These are phyloP conservation scores for Heteronetta atricapilla DNA, from an alignment of 2,113 vertebrate species.

Conservation along the genomic window DNA sequence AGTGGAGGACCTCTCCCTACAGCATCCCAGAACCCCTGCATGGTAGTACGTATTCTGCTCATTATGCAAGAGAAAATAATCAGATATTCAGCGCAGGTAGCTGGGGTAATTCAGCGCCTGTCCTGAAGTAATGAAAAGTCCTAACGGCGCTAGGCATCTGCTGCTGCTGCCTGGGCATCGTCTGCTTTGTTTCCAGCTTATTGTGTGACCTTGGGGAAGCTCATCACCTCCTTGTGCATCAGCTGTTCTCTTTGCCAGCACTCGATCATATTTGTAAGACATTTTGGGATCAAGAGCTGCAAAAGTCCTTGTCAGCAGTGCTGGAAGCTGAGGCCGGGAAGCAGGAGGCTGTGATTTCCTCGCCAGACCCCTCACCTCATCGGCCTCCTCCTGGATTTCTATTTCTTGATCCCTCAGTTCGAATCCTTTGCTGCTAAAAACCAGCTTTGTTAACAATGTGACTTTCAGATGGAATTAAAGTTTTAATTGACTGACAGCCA, in stretches of 20 bases:
- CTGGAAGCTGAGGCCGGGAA: neutral
- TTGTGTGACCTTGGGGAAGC: neutral
- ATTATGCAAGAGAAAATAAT: neutral
- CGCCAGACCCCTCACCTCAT: neutral
- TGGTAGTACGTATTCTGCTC: fast-evolving
- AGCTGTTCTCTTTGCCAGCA: neutral
- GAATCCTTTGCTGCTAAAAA: neutral
- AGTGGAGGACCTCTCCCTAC: neutral
- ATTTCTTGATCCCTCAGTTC: neutral
- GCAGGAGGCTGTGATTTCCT: neutral
- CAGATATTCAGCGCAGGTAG: fast-evolving
- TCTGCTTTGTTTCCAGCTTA: neutral
- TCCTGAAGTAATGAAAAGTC: neutral
- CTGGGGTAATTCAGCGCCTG: neutral
- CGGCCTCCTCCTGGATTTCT: neutral
- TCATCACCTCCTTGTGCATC: neutral
- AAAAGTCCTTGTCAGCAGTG: neutral
- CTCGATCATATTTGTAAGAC: neutral
- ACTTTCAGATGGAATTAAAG: neutral
- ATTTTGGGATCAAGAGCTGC: neutral
- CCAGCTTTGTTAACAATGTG: neutral
- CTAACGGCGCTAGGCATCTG: neutral
- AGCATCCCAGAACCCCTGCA: fast-evolving
- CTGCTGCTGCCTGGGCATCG: neutral
- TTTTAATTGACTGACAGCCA: neutral